Percentiles rank a stretch among this genome's conserved stretches.
Evolutionary conservation across 1,140 invertebrate genomes (phyloP).

Genomic region (Stegodyphus dumicola): DNA sequence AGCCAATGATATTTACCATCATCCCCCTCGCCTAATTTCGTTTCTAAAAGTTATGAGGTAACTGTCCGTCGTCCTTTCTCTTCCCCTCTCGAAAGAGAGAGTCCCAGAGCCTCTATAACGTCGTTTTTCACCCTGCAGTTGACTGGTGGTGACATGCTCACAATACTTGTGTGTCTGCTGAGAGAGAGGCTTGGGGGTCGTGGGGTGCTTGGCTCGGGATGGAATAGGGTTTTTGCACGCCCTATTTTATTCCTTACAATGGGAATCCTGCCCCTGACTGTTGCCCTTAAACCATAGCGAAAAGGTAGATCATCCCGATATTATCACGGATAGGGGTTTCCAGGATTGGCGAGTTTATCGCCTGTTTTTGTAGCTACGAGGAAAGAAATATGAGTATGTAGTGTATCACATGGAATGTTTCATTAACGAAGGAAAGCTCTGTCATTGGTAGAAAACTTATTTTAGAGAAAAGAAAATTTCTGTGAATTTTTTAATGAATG

Average conservation of each 20-base stretch:
- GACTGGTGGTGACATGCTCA: conserved; percentile 56
- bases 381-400: no score
- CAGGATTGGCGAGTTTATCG: conserved; percentile 5
- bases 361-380: no score
- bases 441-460: no score
- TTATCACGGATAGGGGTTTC: background rate
- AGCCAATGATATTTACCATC: conserved; percentile 58
- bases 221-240: conserved; percentile 54
- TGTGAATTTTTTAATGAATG: no score
- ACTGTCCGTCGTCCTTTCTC: background rate
- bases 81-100: background rate
- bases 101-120: conserved; percentile 15
- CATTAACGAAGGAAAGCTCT: no score
- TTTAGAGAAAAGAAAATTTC: no score
- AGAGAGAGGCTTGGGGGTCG: background rate
- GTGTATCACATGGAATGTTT: no score
- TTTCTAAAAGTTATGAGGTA: conserved; percentile 60
- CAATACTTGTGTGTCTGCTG: conserved; percentile 41
- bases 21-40: conserved; percentile 50
- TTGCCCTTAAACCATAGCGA: conserved; percentile 36
- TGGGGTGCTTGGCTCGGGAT: conserved; percentile 5
- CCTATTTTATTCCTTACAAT: conserved; percentile 54
- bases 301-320: conserved; percentile 53
- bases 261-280: conserved; percentile 51
- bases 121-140: conserved; percentile 58